Evolutionary conservation across 2,888 invertebrate species (phyloP).

Genomic region (Mimachlamys varia): DNA sequence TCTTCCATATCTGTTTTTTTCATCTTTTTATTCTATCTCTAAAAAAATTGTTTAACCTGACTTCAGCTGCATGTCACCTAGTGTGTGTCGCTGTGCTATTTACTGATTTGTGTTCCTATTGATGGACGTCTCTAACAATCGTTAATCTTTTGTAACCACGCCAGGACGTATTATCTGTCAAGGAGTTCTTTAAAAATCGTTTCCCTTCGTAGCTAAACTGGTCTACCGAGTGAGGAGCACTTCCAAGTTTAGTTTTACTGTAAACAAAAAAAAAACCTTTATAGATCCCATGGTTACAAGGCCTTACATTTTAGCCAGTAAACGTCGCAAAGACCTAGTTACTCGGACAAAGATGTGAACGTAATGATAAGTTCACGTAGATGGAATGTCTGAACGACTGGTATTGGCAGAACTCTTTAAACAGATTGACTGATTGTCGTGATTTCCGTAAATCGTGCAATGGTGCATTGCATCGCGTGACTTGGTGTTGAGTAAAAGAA

Average conservation of each 20-base stretch:
- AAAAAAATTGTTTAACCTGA: not conserved
- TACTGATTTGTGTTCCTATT: not conserved
- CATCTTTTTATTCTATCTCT: too few relatives aligned
- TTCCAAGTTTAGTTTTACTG: not conserved
- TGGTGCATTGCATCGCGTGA: too few relatives aligned
- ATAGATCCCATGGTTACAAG: too few relatives aligned
- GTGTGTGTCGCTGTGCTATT: not conserved
- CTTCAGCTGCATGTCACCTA: not conserved
- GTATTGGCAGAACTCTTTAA: not conserved
- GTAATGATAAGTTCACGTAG: not conserved
- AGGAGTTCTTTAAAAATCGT: not conserved
- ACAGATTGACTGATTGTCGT: too few relatives aligned
- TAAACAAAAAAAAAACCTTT: too few relatives aligned
- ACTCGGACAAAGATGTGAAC: not conserved
- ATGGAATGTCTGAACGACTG: not conserved
- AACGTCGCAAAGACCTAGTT: not conserved
- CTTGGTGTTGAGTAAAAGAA: too few relatives aligned
- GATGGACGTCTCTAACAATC: not conserved
- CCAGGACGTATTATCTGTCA: not conserved
- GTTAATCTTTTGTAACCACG: not conserved
- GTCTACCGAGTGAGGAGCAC: not conserved
- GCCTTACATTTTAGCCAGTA: not conserved
- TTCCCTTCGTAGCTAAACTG: not conserved
- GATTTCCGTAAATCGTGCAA: too few relatives aligned
- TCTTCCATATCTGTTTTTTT: too few relatives aligned